Conservation (phyloP, 2,113 vertebrate species). For the Istiophorus platypterus region DNA sequence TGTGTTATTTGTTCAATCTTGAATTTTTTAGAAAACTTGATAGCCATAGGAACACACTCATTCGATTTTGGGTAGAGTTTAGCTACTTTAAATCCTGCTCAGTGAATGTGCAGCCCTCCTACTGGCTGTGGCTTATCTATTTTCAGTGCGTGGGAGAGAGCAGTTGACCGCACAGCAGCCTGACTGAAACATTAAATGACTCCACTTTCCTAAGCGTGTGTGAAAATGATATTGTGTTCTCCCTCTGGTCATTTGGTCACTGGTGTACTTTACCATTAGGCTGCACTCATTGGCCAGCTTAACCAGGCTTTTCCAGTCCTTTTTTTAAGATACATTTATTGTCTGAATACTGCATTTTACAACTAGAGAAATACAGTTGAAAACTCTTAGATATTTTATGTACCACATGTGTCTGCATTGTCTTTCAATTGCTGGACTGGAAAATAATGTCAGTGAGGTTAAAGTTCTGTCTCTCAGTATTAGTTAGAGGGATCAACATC, state of each 20-base stretch:
- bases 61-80: too few species aligned
- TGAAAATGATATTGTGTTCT: not conserved
- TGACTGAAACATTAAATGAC: not conserved
- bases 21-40: too few species aligned
- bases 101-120: not conserved
- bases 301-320: too few species aligned
- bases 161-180: not conserved
- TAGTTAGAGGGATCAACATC: too few species aligned
- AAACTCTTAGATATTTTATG: too few species aligned
- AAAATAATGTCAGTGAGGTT: too few species aligned
- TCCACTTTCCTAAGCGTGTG: not conserved
- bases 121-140: not conserved
- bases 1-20: too few species aligned
- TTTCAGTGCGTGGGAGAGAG: constrained; percentile 5
- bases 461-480: too few species aligned
- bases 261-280: not conserved
- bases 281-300: not conserved
- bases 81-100: not conserved
- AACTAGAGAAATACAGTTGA: not conserved
- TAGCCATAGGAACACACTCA: not conserved
- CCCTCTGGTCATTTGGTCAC: not conserved
- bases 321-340: too few species aligned
- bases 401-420: too few species aligned
- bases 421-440: too few species aligned
- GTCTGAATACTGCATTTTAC: not conserved